These are phyloP conservation scores for Halcyon smyrnensis DNA, from an alignment of 2,797 vertebrate species.

Conservation along the genomic window DNA sequence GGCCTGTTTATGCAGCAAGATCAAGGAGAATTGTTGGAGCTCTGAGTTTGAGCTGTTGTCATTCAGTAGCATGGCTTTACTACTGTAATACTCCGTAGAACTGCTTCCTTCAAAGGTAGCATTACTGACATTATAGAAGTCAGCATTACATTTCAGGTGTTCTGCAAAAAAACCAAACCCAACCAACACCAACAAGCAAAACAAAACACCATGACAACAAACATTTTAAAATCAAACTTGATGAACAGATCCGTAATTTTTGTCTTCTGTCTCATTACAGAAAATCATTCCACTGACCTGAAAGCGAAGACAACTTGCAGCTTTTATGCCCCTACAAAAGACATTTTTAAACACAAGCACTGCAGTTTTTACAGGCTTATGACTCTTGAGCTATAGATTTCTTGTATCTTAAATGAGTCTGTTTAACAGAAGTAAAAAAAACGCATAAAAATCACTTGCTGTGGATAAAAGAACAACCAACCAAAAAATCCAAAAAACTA, in stretches of 20 bases:
- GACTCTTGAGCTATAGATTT: background rate
- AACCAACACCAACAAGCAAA: background rate
- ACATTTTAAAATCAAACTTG: background rate
- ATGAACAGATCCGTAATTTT: background rate
- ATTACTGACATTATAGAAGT: background rate
- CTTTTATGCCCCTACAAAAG: background rate
- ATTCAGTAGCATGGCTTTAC: background rate
- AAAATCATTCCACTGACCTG: background rate
- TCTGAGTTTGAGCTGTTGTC: background rate
- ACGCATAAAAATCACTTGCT: accelerated
- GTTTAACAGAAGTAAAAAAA: background rate
- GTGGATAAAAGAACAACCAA: too few relatives aligned
- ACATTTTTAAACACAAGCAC: background rate
- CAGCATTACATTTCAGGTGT: background rate
- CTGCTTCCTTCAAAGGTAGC: background rate
- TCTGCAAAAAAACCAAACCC: background rate
- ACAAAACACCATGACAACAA: background rate
- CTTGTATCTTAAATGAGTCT: background rate
- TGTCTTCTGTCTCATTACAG: background rate
- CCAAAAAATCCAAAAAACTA: background rate
- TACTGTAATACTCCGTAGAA: background rate
- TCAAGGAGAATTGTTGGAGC: background rate
- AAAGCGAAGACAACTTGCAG: background rate
- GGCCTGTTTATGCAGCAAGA: background rate
- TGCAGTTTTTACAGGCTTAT: background rate